Conservation (phyloP, 2,888 invertebrate genomes). For the Antitype chi region DNA sequence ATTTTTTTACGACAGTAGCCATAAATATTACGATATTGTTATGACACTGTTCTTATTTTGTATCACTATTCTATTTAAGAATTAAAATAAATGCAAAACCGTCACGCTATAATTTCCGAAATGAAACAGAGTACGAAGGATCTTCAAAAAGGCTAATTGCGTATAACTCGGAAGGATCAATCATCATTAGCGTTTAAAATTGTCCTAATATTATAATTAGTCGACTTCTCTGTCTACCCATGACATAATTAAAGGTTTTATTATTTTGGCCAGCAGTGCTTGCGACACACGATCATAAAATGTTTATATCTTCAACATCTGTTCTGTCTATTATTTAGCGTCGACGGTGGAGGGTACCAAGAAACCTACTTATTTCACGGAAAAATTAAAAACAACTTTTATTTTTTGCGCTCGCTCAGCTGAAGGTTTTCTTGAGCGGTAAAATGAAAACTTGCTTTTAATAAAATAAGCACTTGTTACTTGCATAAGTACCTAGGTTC, state of each 20-base stretch:
- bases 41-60: neutral
- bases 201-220: slow-evolving; percentile 11
- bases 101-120: neutral
- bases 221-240: neutral
- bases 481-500: slow-evolving; percentile 16
- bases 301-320: slow-evolving; percentile 45
- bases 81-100: neutral
- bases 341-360: neutral
- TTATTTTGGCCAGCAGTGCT: slow-evolving; percentile 24
- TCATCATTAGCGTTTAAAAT: neutral
- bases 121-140: neutral
- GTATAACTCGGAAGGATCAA: neutral
- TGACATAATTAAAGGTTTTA: slow-evolving; percentile 31
- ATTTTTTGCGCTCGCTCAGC: slow-evolving; percentile 34
- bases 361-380: slow-evolving; percentile 7
- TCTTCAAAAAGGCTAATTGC: slow-evolving; percentile 3
- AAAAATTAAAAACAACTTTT: slow-evolving; percentile 43
- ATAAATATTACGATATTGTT: neutral
- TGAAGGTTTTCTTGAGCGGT: slow-evolving; percentile 39
- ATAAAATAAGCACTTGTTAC: slow-evolving; percentile 51
- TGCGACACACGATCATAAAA: slow-evolving; percentile 39
- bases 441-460: slow-evolving; percentile 56
- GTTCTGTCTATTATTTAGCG: slow-evolving; percentile 48
- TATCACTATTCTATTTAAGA: neutral
- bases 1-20: neutral